A percentile compares a stretch with the other conserved stretches of the same genome.
Evolutionary conservation across 2,888 invertebrate species (phyloP).

Genomic region (Polydrusus pterygomalis): DNA sequence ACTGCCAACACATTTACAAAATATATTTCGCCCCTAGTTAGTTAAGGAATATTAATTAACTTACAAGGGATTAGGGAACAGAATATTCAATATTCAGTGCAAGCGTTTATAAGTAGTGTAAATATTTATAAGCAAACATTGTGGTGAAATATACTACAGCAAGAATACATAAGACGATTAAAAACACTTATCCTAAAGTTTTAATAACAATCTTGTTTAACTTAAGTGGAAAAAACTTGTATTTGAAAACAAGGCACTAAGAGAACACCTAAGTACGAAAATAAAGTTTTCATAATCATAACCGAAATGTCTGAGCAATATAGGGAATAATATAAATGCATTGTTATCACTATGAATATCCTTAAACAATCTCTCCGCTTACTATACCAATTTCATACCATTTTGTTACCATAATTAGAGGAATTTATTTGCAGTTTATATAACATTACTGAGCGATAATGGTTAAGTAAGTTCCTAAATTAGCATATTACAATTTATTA

Average conservation of each 20-base stretch:
- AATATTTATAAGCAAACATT: slow-evolving; percentile 25
- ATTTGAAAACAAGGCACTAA: background rate
- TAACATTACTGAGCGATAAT: too few relatives aligned
- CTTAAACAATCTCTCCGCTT: too few relatives aligned
- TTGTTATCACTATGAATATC: too few relatives aligned
- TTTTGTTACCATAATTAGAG: too few relatives aligned
- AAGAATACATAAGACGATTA: background rate
- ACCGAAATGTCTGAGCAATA: too few relatives aligned
- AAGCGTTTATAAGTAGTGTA: slow-evolving; percentile 26
- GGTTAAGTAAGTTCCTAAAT: too few relatives aligned
- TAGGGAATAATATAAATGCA: too few relatives aligned
- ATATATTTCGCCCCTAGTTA: slow-evolving; percentile 25
- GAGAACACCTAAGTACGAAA: too few relatives aligned
- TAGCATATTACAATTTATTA: too few relatives aligned
- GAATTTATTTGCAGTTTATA: too few relatives aligned
- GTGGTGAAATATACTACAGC: slow-evolving; percentile 3
- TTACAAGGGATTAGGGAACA: slow-evolving; percentile 11
- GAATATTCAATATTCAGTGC: slow-evolving; percentile 24
- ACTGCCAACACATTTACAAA: slow-evolving; percentile 8
- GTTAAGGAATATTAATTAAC: slow-evolving; percentile 28
- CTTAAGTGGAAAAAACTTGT: background rate
- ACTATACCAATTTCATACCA: too few relatives aligned
- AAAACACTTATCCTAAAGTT: background rate
- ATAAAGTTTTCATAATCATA: too few relatives aligned
- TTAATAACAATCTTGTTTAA: background rate